Conservation (phyloP, 2,113 vertebrate species). For the Podarcis raffonei region DNA sequence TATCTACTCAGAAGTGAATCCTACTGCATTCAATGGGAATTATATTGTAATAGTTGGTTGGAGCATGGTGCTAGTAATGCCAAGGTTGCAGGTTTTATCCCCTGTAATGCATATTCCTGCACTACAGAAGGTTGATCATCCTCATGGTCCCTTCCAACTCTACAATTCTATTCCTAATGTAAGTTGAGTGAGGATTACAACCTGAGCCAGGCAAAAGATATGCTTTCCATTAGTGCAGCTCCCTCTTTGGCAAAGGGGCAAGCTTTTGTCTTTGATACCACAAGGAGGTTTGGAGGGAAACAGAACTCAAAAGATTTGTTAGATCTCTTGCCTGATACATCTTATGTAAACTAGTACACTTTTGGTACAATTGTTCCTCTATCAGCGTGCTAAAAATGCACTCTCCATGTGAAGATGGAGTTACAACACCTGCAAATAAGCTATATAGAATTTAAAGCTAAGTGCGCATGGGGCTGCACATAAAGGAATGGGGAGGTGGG, state of each 20-base stretch:
- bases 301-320: background rate
- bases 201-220: background rate
- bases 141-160: no score
- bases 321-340: background rate
- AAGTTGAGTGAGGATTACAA: background rate
- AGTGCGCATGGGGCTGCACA: background rate
- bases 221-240: background rate
- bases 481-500: background rate
- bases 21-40: no score
- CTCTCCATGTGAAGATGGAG: background rate
- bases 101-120: no score
- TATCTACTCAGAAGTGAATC: no score
- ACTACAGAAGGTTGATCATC: no score
- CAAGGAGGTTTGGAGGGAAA: background rate
- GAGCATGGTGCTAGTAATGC: no score
- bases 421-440: background rate
- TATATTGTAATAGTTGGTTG: no score
- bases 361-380: background rate
- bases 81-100: no score
- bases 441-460: background rate
- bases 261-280: background rate
- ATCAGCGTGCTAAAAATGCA: background rate
- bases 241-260: background rate
- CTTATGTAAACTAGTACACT: no score
- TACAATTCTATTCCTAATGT: background rate